Conservation (phyloP, 2,113 vertebrate genomes). For the Bombycilla garrulus region DNA sequence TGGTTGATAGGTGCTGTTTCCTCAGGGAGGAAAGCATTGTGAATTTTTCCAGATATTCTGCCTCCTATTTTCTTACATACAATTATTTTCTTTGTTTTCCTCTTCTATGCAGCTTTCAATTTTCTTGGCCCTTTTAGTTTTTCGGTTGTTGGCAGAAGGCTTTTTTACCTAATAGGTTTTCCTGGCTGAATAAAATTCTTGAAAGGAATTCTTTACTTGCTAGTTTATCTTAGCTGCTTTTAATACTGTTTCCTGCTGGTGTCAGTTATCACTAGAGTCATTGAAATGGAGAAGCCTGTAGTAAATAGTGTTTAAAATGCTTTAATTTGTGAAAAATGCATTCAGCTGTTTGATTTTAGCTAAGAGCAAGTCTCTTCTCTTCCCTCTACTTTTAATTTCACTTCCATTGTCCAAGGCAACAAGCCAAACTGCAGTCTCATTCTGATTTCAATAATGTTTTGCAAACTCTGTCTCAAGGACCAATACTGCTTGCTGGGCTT, state of each 20-base stretch:
- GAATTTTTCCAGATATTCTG: not conserved
- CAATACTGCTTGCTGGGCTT: constrained; percentile 18
- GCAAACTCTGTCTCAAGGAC: constrained; percentile 47
- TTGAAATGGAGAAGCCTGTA: not conserved
- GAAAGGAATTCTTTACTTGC: not conserved
- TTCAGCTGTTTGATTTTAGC: not conserved
- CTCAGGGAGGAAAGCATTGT: not conserved
- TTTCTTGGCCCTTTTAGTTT: not conserved
- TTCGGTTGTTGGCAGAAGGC: not conserved
- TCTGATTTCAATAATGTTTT: constrained; percentile 61
- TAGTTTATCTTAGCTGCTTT: not conserved
- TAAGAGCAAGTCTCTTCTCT: constrained; percentile 6
- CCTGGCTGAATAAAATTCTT: not conserved
- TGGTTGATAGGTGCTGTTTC: not conserved
- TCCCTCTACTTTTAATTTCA: constrained; percentile 27
- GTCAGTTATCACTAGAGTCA: not conserved
- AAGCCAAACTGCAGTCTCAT: constrained; percentile 65
- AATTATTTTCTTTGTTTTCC: not conserved
- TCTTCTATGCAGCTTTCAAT: not conserved
- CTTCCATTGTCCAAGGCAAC: constrained; percentile 31
- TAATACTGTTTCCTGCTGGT: not conserved
- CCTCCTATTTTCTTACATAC: not conserved
- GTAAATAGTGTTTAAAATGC: not conserved
- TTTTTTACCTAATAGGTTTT: not conserved
- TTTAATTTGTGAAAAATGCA: not conserved